These are phyloP conservation scores for Galaxias olidus DNA, from an alignment of 2,797 vertebrate species.

Conservation along the genomic window DNA sequence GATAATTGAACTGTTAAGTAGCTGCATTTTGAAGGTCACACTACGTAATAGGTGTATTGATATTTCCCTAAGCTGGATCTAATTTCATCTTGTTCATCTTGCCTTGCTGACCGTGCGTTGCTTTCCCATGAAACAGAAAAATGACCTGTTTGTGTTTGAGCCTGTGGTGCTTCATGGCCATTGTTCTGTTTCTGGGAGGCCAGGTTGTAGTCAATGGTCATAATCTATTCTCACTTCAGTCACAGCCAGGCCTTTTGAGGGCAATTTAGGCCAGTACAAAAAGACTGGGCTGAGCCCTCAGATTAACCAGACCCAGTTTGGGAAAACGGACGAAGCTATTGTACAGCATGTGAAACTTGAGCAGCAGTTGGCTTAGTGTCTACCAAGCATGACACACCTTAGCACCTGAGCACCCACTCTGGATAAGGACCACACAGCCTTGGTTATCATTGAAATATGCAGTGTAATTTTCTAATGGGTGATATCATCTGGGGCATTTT, in stretches of 20 bases:
- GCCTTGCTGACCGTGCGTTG: no score
- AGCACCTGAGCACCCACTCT: conserved; percentile 8
- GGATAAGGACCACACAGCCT: neutral
- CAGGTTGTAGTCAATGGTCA: conserved; percentile 6
- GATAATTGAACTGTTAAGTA: no score
- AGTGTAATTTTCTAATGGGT: no score
- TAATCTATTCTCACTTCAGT: conserved; percentile 36
- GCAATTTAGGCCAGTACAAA: conserved; percentile 47
- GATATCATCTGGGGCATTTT: no score
- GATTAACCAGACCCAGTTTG: conserved; percentile 49
- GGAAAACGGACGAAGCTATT: conserved; percentile 39
- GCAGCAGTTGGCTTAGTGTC: conserved; percentile 22
- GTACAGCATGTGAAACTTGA: conserved; percentile 51
- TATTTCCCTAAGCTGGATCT: no score
- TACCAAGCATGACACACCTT: conserved; percentile 28
- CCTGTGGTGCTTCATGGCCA: conserved; percentile 27
- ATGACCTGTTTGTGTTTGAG: conserved; percentile 43
- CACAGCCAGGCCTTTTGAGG: conserved; percentile 33
- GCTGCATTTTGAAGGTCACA: no score
- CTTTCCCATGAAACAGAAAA: conserved; percentile 52
- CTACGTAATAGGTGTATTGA: no score
- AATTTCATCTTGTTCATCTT: no score
- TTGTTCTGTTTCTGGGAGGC: conserved; percentile 50
- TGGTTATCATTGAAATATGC: neutral
- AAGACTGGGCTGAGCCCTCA: conserved; percentile 31